These are phyloP conservation scores for Corapipo altera DNA, from an alignment of 2,113 vertebrate species.

Conservation along the genomic window DNA sequence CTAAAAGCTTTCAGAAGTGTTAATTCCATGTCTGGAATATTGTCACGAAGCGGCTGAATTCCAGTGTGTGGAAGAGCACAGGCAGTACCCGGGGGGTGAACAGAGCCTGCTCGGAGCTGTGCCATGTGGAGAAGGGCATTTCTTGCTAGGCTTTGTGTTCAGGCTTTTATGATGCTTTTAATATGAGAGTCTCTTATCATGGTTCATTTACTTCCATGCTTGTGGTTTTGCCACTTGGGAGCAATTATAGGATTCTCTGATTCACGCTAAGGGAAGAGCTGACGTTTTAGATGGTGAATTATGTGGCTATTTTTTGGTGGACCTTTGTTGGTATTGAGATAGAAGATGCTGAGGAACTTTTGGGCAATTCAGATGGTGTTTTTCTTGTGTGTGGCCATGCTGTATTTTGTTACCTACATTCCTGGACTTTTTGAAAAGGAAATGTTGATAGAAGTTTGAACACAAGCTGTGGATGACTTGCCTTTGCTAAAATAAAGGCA, in stretches of 20 bases:
- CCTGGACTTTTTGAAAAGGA: neutral
- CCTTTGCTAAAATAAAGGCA: neutral
- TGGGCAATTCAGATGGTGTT: neutral
- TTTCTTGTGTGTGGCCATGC: neutral
- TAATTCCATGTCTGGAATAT: slow-evolving; percentile 46
- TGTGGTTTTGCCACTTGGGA: slow-evolving; percentile 59
- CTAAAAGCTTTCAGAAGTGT: slow-evolving; percentile 35
- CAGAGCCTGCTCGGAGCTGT: neutral
- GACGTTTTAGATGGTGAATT: neutral
- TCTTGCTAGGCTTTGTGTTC: slow-evolving; percentile 45
- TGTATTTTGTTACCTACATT: neutral
- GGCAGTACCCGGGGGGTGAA: neutral
- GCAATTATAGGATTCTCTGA: neutral
- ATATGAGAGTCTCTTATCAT: slow-evolving; percentile 47
- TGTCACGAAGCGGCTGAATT: slow-evolving; percentile 37
- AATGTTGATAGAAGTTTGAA: neutral
- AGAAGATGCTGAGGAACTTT: neutral
- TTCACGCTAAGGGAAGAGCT: neutral
- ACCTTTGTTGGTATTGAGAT: neutral
- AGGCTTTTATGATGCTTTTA: slow-evolving; percentile 30
- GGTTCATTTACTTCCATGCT: slow-evolving; percentile 28
- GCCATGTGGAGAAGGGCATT: slow-evolving; percentile 3
- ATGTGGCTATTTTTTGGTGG: slow-evolving; percentile 20
- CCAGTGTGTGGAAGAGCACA: neutral
- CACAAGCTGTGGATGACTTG: neutral